phyloP scores from a whole-genome alignment of 2,113 vertebrate genomes.

The Triplophysa dalaica region DNA sequence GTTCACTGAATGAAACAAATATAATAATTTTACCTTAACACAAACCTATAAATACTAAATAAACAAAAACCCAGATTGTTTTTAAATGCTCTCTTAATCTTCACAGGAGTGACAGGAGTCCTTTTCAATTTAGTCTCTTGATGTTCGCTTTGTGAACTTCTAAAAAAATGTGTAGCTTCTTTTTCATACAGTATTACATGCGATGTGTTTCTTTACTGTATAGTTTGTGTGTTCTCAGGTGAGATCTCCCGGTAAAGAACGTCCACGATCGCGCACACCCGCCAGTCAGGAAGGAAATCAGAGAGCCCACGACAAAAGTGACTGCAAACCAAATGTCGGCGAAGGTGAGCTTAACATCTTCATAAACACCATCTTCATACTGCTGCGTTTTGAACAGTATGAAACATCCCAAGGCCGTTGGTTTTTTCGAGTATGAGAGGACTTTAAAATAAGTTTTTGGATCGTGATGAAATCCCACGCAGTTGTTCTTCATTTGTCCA shows the following conservation, averaged over 20 bases:
- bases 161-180: too few species aligned
- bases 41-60: too few species aligned
- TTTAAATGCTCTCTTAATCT: too few species aligned
- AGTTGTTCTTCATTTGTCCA: background rate
- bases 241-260: constrained; percentile 72
- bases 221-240: constrained; percentile 57
- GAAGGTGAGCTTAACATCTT: constrained; percentile 74
- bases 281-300: constrained; percentile 65
- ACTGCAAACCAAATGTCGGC: constrained; percentile 80
- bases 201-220: background rate
- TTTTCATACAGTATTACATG: background rate
- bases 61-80: too few species aligned
- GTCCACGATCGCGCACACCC: constrained; percentile 69
- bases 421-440: background rate
- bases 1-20: too few species aligned
- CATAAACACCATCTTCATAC: background rate
- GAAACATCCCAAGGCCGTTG: background rate
- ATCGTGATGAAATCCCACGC: background rate
- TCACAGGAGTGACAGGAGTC: too few species aligned
- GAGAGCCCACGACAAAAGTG: constrained; percentile 73
- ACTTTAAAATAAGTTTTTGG: background rate
- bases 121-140: too few species aligned
- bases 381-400: background rate
- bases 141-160: background rate
- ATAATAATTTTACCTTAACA: too few species aligned